Conservation (phyloP, 2,113 vertebrate genomes). For the Silurus asotus region DNA sequence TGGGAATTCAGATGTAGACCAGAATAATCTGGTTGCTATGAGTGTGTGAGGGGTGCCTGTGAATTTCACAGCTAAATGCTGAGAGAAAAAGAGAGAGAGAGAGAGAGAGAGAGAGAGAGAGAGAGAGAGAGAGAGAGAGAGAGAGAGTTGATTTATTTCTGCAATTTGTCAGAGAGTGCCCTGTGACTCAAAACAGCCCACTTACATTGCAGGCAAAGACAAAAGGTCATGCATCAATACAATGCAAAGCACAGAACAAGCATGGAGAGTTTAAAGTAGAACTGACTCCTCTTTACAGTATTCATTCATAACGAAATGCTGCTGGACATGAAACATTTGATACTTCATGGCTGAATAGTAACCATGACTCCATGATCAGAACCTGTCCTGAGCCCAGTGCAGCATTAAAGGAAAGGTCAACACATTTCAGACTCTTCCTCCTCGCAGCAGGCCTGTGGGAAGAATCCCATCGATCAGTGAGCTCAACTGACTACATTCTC, state of each 20-base stretch:
- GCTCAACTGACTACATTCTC: slow-evolving; percentile 32
- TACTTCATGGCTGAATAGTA: slow-evolving; percentile 27
- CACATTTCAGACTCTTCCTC: slow-evolving; percentile 36
- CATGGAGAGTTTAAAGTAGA: neutral
- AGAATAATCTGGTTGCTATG: slow-evolving; percentile 50
- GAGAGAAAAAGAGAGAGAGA: slow-evolving; percentile 32
- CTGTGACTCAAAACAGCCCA: slow-evolving; percentile 56
- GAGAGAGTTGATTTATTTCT: slow-evolving; percentile 54
- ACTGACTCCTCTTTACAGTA: neutral
- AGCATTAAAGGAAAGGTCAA: slow-evolving; percentile 39
- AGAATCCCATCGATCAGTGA: slow-evolving; percentile 41
- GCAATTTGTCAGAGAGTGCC: slow-evolving; percentile 49
- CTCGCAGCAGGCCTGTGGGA: slow-evolving; percentile 30
- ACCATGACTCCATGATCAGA: slow-evolving; percentile 37
- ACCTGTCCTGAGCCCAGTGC: slow-evolving; percentile 22
- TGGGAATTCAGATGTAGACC: slow-evolving; percentile 34
- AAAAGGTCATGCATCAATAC: slow-evolving; percentile 53
- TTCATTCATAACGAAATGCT: slow-evolving; percentile 37
- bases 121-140: neutral
- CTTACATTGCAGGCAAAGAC: slow-evolving; percentile 50
- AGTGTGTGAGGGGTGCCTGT: slow-evolving; percentile 46
- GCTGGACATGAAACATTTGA: slow-evolving; percentile 19
- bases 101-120: too few relatives aligned
- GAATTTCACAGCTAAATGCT: slow-evolving; percentile 55
- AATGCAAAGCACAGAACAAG: slow-evolving; percentile 32